A percentile compares a stretch with the other conserved stretches of the same genome.
Conservation (phyloP, 2,797 vertebrate genomes). For the Myotis daubentonii region DNA sequence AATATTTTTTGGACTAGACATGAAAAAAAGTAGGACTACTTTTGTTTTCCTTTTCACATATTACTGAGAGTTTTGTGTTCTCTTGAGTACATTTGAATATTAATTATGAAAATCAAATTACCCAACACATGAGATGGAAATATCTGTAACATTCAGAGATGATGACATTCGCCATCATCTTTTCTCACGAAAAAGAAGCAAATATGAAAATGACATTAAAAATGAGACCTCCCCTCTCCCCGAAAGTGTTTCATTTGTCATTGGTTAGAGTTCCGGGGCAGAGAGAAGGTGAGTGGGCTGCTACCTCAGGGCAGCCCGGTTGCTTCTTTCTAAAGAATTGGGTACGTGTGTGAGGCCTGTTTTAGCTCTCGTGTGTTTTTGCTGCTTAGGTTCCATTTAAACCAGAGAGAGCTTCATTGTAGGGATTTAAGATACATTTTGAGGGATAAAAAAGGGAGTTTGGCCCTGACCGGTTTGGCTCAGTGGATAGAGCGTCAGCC, state of each 20-base stretch:
- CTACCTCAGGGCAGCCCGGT: accelerated
- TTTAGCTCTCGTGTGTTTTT: not conserved
- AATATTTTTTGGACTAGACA: not conserved
- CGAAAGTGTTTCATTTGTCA: not conserved
- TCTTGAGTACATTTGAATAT: not conserved
- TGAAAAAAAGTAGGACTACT: not conserved
- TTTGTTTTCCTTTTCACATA: not conserved
- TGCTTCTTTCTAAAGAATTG: not conserved
- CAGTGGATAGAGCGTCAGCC: no score
- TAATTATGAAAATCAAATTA: not conserved
- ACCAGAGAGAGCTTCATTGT: not conserved
- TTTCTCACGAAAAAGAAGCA: not conserved
- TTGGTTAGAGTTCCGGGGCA: not conserved
- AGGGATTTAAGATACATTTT: not conserved
- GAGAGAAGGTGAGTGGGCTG: not conserved
- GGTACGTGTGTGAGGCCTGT: accelerated
- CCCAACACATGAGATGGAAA: not conserved
- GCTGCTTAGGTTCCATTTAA: not conserved
- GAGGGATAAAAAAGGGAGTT: not conserved
- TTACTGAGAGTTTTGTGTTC: not conserved
- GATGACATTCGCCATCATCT: not conserved
- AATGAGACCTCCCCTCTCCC: not conserved
- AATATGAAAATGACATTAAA: not conserved
- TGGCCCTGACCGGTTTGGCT: not conserved
- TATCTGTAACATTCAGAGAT: not conserved